Conservation (phyloP, 2,797 vertebrate genomes). For the Danionella dracula region DNA sequence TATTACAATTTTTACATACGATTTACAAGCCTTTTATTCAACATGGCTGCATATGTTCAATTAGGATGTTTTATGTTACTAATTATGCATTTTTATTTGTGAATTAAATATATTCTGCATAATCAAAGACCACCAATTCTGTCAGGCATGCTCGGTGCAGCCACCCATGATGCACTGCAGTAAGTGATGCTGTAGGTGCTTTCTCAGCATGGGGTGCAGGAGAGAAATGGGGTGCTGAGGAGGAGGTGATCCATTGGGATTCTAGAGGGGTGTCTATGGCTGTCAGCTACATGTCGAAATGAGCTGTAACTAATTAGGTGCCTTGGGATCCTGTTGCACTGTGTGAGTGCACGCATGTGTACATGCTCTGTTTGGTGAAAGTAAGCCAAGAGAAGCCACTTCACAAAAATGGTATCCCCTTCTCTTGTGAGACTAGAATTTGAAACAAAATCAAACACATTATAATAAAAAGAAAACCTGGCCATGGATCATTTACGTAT, state of each 20-base stretch:
- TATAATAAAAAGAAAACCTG: too few relatives aligned
- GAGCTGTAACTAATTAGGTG: conserved; percentile 29
- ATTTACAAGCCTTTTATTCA: too few relatives aligned
- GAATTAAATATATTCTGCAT: too few relatives aligned
- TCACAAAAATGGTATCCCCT: background rate
- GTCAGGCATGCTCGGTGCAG: background rate
- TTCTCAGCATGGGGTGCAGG: conserved; percentile 1
- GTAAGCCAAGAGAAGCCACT: conserved; percentile 17
- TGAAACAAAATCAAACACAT: background rate
- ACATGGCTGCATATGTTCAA: too few relatives aligned
- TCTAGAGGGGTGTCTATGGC: conserved; percentile 4
- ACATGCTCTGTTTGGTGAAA: background rate
- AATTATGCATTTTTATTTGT: too few relatives aligned
- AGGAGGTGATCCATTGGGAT: conserved; percentile 20
- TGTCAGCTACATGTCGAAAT: conserved; percentile 25
- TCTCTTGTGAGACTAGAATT: background rate
- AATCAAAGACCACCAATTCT: background rate
- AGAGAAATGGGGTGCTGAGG: background rate
- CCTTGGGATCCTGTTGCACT: conserved; percentile 19
- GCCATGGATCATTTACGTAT: too few relatives aligned
- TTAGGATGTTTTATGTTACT: too few relatives aligned
- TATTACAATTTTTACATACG: too few relatives aligned
- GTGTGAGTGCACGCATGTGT: background rate
- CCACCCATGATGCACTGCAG: background rate
- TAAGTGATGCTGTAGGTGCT: background rate